phyloP scores from a whole-genome alignment of 2,113 vertebrate species.

The Etheostoma cragini region DNA sequence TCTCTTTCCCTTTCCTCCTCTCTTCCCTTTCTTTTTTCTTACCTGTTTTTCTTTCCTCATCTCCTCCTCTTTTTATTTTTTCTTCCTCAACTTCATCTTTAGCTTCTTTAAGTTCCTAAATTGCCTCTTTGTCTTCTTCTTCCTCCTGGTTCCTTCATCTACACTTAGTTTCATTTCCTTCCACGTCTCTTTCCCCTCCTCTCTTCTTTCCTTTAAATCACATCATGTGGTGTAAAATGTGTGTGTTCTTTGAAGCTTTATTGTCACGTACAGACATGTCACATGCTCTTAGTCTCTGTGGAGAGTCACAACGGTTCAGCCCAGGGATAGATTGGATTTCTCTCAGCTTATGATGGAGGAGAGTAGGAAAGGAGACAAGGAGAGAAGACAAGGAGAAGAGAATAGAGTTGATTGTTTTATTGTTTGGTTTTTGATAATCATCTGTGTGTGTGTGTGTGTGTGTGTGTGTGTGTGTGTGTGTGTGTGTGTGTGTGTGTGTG shows the following conservation, averaged over 20 bases:
- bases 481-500: too few species aligned
- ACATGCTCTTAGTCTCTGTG: slow-evolving; percentile 49
- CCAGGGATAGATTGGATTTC: slow-evolving; percentile 45
- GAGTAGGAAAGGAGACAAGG: not conserved
- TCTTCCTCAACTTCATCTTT: not conserved
- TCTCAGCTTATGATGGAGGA: slow-evolving; percentile 23
- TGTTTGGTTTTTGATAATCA: slow-evolving; percentile 12
- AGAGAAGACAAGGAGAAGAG: not conserved
- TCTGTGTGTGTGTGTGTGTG: not conserved
- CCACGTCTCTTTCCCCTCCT: not conserved
- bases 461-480: too few species aligned
- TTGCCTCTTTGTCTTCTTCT: not conserved
- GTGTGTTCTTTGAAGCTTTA: slow-evolving; percentile 40
- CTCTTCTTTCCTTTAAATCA: not conserved
- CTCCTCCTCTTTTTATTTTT: not conserved
- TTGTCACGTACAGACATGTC: slow-evolving; percentile 41
- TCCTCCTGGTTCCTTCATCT: not conserved
- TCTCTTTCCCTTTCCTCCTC: not conserved
- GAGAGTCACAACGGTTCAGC: slow-evolving; percentile 36
- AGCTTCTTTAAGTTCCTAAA: not conserved
- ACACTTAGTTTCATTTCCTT: too few species aligned
- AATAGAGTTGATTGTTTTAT: not conserved
- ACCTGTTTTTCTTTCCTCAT: not conserved
- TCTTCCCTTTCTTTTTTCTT: not conserved
- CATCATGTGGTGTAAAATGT: slow-evolving; percentile 19